Evolutionary conservation across 2,888 invertebrate species (phyloP).

Genomic region (Trichopria drosophilae): DNA sequence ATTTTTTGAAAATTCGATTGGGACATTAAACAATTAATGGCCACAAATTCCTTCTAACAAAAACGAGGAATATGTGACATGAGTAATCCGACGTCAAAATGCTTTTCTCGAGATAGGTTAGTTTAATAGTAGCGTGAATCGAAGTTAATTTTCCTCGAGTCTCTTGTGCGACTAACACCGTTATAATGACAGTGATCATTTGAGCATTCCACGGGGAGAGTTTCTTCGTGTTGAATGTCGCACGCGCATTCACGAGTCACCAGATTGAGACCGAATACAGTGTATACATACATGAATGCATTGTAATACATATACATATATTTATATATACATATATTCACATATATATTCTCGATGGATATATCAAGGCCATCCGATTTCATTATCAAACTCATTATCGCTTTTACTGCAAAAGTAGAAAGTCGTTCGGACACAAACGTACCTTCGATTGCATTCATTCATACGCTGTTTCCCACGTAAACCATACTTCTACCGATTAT

Average conservation of each 20-base stretch:
- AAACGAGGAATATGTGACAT: neutral
- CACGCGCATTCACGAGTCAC: conserved; percentile 13
- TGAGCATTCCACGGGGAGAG: neutral
- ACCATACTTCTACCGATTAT: too few relatives aligned
- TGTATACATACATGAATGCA: too few relatives aligned
- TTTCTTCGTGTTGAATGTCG: neutral
- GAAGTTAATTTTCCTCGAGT: conserved; percentile 24
- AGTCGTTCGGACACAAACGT: too few relatives aligned
- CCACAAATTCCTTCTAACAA: neutral
- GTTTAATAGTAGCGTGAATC: conserved; percentile 11
- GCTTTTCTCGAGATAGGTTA: conserved; percentile 11
- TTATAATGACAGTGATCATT: conserved; percentile 19
- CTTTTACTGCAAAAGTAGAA: conserved; percentile 33
- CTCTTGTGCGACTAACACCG: conserved; percentile 13
- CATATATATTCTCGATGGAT: conserved; percentile 11
- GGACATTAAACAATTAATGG: too few relatives aligned
- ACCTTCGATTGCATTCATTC: too few relatives aligned
- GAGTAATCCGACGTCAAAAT: conserved; percentile 19
- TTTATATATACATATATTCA: too few relatives aligned
- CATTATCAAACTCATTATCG: conserved; percentile 30
- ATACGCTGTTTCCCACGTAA: too few relatives aligned
- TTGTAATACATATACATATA: too few relatives aligned
- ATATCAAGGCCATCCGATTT: conserved; percentile 31
- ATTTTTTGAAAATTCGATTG: too few relatives aligned
- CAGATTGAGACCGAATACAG: too few relatives aligned